A percentile compares a stretch with the other conserved stretches of the same genome.
phyloP scores from a whole-genome alignment of 2,113 vertebrate species.

The Lanius ludovicianus region DNA sequence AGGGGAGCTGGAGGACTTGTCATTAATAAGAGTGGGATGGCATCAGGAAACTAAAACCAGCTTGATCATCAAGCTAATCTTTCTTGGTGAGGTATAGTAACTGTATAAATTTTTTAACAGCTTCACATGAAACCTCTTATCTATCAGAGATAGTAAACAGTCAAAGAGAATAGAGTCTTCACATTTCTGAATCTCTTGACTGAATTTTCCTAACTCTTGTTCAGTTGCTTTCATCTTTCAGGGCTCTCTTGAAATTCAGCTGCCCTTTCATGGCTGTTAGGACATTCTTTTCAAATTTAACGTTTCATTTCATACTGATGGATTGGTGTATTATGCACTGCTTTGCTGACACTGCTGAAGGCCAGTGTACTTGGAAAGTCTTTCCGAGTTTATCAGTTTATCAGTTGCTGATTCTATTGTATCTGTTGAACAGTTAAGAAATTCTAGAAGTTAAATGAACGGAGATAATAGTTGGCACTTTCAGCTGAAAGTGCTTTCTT shows the following conservation, averaged over 20 bases:
- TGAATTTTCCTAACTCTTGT: not conserved
- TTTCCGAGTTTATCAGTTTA: not conserved
- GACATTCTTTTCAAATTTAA: not conserved
- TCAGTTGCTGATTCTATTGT: not conserved
- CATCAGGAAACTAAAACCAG: not conserved
- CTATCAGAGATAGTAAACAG: not conserved
- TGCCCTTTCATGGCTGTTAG: not conserved
- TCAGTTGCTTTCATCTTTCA: not conserved
- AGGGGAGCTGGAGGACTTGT: not conserved
- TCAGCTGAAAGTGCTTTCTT: not conserved
- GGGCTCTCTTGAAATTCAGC: not conserved
- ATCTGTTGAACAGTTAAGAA: not conserved
- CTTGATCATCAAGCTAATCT: not conserved
- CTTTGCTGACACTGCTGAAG: not conserved
- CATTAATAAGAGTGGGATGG: not conserved
- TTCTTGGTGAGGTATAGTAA: not conserved
- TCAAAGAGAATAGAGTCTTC: not conserved
- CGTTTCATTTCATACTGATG: not conserved
- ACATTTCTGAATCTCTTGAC: accelerated
- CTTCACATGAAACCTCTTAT: not conserved
- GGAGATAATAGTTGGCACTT: not conserved
- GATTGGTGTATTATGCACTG: not conserved
- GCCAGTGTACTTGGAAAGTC: not conserved
- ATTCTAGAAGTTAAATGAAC: not conserved
- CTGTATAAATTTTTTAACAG: not conserved